Percentiles rank a stretch among this genome's conserved stretches.
These are phyloP conservation scores for Mallotus villosus DNA, from an alignment of 2,797 vertebrate genomes.

Conservation along the genomic window DNA sequence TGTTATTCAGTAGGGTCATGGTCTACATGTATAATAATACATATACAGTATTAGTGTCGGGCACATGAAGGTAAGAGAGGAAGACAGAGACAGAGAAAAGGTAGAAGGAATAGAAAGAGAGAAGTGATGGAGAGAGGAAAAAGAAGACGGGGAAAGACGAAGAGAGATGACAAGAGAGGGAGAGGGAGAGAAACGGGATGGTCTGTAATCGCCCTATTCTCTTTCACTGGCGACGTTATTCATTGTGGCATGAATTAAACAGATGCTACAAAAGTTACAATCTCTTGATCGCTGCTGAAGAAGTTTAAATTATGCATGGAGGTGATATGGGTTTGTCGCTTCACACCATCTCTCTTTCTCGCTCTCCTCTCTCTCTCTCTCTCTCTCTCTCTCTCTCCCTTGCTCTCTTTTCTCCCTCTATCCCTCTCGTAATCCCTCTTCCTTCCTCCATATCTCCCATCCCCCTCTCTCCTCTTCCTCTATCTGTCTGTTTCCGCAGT, in stretches of 20 bases:
- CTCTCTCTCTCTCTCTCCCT: not conserved
- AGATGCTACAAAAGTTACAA: slow-evolving; percentile 7
- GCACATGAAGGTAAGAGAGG: slow-evolving; percentile 19
- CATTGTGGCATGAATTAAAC: slow-evolving; percentile 13
- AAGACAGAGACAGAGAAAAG: not conserved
- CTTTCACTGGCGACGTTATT: slow-evolving; percentile 2
- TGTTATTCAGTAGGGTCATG: not conserved
- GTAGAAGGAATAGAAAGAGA: slow-evolving; percentile 2
- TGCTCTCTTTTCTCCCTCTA: not conserved
- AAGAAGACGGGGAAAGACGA: not conserved
- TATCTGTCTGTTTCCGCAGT: too few relatives aligned
- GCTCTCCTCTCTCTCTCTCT: not conserved
- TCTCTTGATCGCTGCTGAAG: not conserved
- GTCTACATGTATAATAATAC: not conserved
- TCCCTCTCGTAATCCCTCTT: too few relatives aligned
- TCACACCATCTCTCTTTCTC: not conserved
- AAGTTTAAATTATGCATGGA: not conserved
- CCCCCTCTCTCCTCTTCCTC: not conserved
- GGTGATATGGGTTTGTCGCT: not conserved
- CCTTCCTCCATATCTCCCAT: not conserved
- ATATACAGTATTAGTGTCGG: too few relatives aligned
- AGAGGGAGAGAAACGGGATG: not conserved
- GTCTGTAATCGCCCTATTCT: not conserved
- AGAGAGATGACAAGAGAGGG: not conserved
- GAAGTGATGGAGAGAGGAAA: not conserved